Evolutionary conservation across 2,888 invertebrate species (phyloP).

Genomic region (Megamerina dolium): DNA sequence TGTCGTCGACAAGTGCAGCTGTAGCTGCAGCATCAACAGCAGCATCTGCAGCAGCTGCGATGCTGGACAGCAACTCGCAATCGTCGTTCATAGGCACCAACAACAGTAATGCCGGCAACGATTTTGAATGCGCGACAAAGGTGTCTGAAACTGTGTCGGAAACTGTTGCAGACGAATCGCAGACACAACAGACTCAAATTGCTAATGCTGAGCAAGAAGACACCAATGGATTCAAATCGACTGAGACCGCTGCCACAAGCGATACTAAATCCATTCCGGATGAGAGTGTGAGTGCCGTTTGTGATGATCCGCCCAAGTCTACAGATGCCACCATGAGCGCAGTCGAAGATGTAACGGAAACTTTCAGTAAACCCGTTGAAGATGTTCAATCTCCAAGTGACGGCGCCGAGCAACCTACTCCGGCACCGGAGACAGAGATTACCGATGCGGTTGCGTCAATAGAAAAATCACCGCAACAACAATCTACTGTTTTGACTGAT

Average conservation of each 20-base stretch:
- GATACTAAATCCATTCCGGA: conserved; percentile 18
- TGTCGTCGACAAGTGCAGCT: conserved; percentile 40
- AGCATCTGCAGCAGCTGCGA: conserved; percentile 37
- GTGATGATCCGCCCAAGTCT: conserved; percentile 1
- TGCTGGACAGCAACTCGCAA: conserved; percentile 42
- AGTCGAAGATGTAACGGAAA: background rate
- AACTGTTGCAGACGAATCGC: conserved; percentile 3
- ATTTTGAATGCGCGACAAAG: conserved; percentile 26
- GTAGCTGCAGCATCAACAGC: conserved; percentile 33
- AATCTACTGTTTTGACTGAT: conserved; percentile 6
- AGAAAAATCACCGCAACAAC: conserved; percentile 2
- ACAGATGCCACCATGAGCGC: background rate
- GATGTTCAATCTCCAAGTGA: no score
- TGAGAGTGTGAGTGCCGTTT: background rate
- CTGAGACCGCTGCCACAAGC: conserved; percentile 15
- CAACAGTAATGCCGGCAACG: conserved; percentile 10
- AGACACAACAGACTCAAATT: conserved; percentile 10
- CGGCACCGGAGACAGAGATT: background rate
- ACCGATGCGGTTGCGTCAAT: conserved; percentile 1
- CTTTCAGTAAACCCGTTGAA: background rate
- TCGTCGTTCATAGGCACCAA: conserved; percentile 31
- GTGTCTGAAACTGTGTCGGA: background rate
- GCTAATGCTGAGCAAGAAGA: conserved; percentile 17
- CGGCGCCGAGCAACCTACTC: no score
- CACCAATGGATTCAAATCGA: conserved; percentile 13